These are phyloP conservation scores for Drosophila ficusphila DNA, from an alignment of 1,140 invertebrate genomes.

Conservation along the genomic window DNA sequence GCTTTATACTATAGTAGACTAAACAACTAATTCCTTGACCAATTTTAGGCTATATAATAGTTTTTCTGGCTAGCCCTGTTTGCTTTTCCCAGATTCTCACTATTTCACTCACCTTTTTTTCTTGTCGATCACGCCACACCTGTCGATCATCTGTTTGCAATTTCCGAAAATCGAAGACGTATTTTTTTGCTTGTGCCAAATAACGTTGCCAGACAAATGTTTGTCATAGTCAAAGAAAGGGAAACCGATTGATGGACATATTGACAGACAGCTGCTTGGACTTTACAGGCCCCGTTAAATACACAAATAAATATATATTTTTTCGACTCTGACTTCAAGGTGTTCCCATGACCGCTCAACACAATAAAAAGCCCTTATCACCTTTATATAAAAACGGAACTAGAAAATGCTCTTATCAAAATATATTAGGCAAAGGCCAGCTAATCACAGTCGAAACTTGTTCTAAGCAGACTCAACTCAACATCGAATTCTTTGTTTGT, in stretches of 20 bases:
- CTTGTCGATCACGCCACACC: constrained; percentile 20
- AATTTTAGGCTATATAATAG: not conserved
- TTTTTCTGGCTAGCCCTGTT: not conserved
- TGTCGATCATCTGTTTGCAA: constrained; percentile 31
- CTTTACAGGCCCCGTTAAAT: constrained; percentile 3
- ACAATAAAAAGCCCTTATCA: constrained; percentile 6
- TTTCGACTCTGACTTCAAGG: constrained; percentile 12
- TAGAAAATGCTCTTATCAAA: constrained; percentile 16
- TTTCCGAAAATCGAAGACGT: constrained; percentile 17
- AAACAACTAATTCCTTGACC: constrained; percentile 2
- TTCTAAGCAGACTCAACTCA: constrained; percentile 35
- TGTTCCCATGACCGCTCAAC: constrained; percentile 29
- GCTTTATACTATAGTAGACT: too few relatives aligned
- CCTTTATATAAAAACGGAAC: constrained; percentile 21
- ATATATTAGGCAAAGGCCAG: constrained; percentile 2
- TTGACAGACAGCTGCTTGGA: constrained; percentile 34
- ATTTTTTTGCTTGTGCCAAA: constrained; percentile 7
- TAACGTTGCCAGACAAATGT: constrained; percentile 27
- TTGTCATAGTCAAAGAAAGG: constrained; percentile 32
- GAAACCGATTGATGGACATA: constrained; percentile 28
- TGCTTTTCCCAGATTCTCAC: not conserved
- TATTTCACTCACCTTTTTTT: not conserved
- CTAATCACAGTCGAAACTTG: constrained; percentile 36
- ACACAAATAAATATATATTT: constrained; percentile 4
- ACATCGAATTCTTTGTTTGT: constrained; percentile 28